phyloP scores from a whole-genome alignment of 2,888 invertebrate species.

The Metopia argyrocephala region DNA sequence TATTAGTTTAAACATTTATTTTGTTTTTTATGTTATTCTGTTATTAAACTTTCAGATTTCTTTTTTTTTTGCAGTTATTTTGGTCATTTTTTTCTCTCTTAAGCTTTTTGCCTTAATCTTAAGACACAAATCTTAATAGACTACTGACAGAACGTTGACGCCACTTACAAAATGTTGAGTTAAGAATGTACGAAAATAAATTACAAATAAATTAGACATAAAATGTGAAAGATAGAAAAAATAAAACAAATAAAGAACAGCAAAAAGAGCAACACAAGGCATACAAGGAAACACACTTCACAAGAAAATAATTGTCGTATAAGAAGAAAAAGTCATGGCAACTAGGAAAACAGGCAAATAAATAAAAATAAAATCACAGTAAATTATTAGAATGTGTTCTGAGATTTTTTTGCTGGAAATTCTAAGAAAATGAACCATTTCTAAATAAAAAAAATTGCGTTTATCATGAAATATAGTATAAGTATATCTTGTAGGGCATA shows the following conservation, averaged over 20 bases:
- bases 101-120: slow-evolving; percentile 35
- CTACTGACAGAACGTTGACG: slow-evolving; percentile 44
- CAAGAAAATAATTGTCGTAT: slow-evolving; percentile 18
- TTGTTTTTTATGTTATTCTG: not conserved
- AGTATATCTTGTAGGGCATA: not conserved
- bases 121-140: slow-evolving; percentile 45
- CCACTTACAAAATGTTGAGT: slow-evolving; percentile 24
- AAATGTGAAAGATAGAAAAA: slow-evolving; percentile 3
- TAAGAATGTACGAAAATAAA: slow-evolving; percentile 34
- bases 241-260: not conserved
- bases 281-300: slow-evolving; percentile 25
- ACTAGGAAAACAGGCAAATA: not conserved
- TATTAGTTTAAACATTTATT: slow-evolving; percentile 1
- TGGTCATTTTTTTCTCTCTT: not conserved
- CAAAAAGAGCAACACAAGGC: not conserved
- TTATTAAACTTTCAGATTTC: not conserved
- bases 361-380: not conserved
- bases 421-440: not conserved
- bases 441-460: not conserved
- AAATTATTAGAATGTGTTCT: slow-evolving; percentile 10
- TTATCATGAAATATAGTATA: not conserved
- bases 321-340: not conserved
- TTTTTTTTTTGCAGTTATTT: not conserved
- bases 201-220: slow-evolving; percentile 53
- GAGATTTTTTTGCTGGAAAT: not conserved